phyloP scores from a whole-genome alignment of 2,888 invertebrate genomes.

The Camponotus fellah region DNA sequence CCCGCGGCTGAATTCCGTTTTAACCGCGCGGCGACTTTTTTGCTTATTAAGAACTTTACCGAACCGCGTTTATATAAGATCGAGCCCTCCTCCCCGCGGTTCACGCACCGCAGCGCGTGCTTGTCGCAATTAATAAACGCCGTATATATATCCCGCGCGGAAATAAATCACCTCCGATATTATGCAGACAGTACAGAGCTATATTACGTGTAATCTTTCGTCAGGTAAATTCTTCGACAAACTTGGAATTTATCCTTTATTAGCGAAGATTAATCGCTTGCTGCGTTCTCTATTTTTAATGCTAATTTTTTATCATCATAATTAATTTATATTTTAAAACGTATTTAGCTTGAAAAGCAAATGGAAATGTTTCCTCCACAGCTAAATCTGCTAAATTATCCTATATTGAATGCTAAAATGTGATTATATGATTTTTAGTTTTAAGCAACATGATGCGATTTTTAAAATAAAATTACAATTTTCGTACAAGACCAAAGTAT shows the following conservation, averaged over 20 bases:
- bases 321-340: neutral
- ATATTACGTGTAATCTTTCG: neutral
- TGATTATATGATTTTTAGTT: neutral
- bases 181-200: neutral
- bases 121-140: conserved; percentile 37
- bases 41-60: conserved; percentile 48
- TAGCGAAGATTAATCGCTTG: neutral
- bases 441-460: neutral
- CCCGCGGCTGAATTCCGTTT: conserved; percentile 55
- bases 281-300: neutral
- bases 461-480: neutral
- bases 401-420: neutral
- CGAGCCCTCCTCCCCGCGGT: neutral
- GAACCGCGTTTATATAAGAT: neutral
- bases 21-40: conserved; percentile 36
- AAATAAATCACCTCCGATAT: conserved; percentile 40
- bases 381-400: neutral
- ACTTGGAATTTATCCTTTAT: neutral
- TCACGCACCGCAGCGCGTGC: conserved; percentile 29
- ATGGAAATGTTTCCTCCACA: neutral
- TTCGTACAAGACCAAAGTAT: neutral
- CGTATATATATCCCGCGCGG: neutral
- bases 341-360: neutral
- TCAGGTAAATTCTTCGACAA: neutral
- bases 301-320: conserved; percentile 1